phyloP scores from a whole-genome alignment of 1,140 invertebrate species.

The Pseudobourletiella spinata region DNA sequence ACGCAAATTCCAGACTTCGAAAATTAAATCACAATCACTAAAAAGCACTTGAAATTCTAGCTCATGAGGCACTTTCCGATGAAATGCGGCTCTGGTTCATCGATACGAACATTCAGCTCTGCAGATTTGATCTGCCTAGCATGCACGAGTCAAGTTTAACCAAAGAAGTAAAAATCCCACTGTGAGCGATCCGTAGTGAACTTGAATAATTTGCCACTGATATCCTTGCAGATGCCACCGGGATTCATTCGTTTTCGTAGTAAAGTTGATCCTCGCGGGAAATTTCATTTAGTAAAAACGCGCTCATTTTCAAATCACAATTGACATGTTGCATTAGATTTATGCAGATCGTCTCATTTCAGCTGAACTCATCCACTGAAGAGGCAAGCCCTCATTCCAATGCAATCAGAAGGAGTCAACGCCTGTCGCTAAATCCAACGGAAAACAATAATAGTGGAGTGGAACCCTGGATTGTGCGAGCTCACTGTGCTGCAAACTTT shows the following conservation, averaged over 20 bases:
- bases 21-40: not conserved
- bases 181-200: not conserved
- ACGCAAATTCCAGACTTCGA: not conserved
- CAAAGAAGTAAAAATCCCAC: not conserved
- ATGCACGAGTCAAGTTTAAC: slow-evolving; percentile 1
- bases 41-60: not conserved
- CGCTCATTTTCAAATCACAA: not conserved
- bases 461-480: slow-evolving; percentile 7
- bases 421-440: not conserved
- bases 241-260: not conserved
- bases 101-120: slow-evolving; percentile 26
- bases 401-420: too few species aligned
- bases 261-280: not conserved
- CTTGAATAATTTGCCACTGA: not conserved
- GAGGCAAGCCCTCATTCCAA: not conserved
- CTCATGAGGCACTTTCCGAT: not conserved
- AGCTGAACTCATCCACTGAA: not conserved
- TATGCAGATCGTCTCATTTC: not conserved
- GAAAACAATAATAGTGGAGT: not conserved
- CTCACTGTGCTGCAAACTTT: slow-evolving; percentile 20
- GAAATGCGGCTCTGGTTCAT: slow-evolving; percentile 29
- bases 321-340: too few species aligned
- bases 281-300: not conserved
- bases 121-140: too few species aligned
- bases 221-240: not conserved